Evolutionary conservation across 1,140 invertebrate species (phyloP), one percentile per base, ranked within the genome.

Genomic region (Papilio helenus): DNA sequence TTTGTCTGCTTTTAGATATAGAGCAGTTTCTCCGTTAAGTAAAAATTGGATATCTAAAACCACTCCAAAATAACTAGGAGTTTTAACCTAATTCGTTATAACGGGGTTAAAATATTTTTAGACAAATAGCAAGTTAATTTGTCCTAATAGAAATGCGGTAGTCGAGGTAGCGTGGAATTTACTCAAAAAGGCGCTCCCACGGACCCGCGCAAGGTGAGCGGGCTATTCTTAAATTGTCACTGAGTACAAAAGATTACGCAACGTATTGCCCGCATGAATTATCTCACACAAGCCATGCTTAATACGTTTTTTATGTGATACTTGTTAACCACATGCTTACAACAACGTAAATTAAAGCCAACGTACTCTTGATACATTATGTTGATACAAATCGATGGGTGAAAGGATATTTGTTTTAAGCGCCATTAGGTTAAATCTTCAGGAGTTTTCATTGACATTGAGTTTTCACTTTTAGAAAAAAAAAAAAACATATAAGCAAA

Each of bases 171-270:
- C 61, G 72, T 74, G 72, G 72, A 74, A 74, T 74, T 74, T 74
- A 46, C 72, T 74, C 72, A 74, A 74, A 74, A 74, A 74, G 72
- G 72, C 72, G 72, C 44, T 74, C 72, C 72, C 72, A 74, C 72
- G 72, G 72, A 74, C 44, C 72, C 42, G 39, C 72, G 72, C 72
- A 74, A 74, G 72, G 72, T 74, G 72, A 74, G 44, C 72, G 42
- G 72, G 72, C 72, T 46, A 74, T 74, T 74, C 72, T 74, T 49
- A 74, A 74, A 74, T 74, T 74, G 72, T 74, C 72, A 74, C 72
- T 44, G 72, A 74, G 72, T 74, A 74, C 72, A 74, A 74, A 74
- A 23, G 42, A 44, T 74, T 74, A 74, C 72, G 42, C 72, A 74
- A 74, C 23, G 44, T 49, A 74, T 74, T 49, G 72, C 72, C 72